Evolutionary conservation across 2,113 vertebrate species (phyloP).

Genomic region (Microcebus griseorufus): DNA sequence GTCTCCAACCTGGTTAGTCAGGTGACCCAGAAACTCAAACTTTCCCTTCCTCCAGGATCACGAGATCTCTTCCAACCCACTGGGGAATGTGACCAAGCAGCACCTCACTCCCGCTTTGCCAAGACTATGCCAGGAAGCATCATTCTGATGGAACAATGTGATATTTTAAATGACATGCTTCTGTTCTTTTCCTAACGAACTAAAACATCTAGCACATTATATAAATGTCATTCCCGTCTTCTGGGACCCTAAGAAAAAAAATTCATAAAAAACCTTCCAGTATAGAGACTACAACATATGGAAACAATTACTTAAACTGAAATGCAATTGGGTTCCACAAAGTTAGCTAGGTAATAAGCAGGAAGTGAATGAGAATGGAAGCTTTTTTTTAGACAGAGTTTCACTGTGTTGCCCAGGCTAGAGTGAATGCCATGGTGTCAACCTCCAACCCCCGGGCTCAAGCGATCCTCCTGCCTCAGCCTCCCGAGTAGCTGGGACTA

Average conservation of each 20-base stretch:
- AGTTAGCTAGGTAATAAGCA: neutral
- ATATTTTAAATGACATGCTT: neutral
- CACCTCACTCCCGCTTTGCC: neutral
- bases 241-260: neutral
- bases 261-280: neutral
- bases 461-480: too few species aligned
- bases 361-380: neutral
- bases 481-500: too few species aligned
- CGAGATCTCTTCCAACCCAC: neutral
- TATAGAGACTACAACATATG: neutral
- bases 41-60: neutral
- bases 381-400: neutral
- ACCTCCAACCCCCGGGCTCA: too few species aligned
- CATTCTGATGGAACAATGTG: neutral
- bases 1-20: neutral
- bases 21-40: neutral
- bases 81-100: neutral
- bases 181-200: neutral
- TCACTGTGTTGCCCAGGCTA: too few species aligned
- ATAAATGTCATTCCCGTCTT: neutral
- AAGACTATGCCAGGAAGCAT: neutral
- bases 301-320: neutral
- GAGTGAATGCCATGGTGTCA: too few species aligned
- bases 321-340: neutral
- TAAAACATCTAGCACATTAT: neutral